Evolutionary conservation across 1,140 invertebrate genomes (phyloP), one percentile per base, ranked within the genome.

Genomic region (Orussus abietinus): DNA sequence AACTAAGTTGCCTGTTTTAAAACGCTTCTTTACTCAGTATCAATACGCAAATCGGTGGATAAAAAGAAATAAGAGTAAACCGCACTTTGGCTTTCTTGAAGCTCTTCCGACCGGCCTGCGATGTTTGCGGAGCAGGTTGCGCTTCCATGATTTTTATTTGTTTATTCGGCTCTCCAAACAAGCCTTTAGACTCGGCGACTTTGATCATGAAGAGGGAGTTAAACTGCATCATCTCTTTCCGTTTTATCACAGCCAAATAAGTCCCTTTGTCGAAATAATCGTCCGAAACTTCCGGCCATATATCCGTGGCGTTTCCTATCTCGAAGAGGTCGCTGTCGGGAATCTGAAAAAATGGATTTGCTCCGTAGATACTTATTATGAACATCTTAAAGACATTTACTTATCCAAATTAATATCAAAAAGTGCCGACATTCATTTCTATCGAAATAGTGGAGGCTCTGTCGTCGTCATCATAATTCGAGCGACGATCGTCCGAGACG

Each of bases 151-250:
- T 45, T 58, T 48, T 59, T 60, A 11, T 37, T 42, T 60, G 38
- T 22, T 60, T 43, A 18, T 59, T 62, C 1, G 65, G 57, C 29
- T 75, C 72, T 1, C 84, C 85, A 57, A 88, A 89, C 34, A 89
- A 62, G 0, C 85, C 85, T 39, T 85, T 75, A 17, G 80, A 75
- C 62, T 88, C 86, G 1, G 86, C 86, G 61, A 86, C 83, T 46
- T 83, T 79, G 26, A 89, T 88, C 76, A 88, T 84, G 54, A 84
- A 88, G 62, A 86, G 81, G 6, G 85, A 85, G 63, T 88, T 82
- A 41, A 88, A 76, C 6, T 82, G 76, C 25, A 82, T 84, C 42
- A 88, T 76, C 55, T 84, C 76, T 66, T 85, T 87, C 15, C 85
- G 72, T 40, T 82, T 80, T n/a, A 87, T 74, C 2, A 86, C 62